Percentiles rank a stretch among this genome's conserved stretches.
Evolutionary conservation across 2,113 vertebrate species (phyloP).

Genomic region (Rafetus swinhoei): DNA sequence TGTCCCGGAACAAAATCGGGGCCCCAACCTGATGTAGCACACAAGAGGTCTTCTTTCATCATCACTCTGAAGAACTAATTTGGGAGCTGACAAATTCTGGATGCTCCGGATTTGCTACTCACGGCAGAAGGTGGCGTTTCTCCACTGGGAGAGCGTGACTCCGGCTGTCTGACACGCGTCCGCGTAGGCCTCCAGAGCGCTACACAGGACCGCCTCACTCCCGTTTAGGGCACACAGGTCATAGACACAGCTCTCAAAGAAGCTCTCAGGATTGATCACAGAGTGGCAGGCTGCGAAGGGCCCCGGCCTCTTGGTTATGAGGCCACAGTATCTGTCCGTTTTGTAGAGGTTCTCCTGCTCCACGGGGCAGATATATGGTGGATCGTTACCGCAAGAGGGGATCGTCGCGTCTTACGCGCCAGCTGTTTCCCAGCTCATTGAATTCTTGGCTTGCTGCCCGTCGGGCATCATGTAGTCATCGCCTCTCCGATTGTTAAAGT

Average conservation of each 20-base stretch:
- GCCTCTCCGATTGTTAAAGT: constrained; percentile 70
- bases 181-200: constrained; percentile 68
- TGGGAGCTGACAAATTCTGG: background rate
- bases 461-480: constrained; percentile 73
- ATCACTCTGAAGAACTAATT: background rate
- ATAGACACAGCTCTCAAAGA: constrained; percentile 78
- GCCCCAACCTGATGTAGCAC: too few species aligned
- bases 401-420: constrained; percentile 45
- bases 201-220: constrained; percentile 68
- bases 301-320: constrained; percentile 67
- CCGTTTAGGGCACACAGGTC: constrained; percentile 70
- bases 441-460: constrained; percentile 35
- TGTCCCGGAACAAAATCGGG: too few species aligned
- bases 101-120: constrained; percentile 59
- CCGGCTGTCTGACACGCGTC: constrained; percentile 79
- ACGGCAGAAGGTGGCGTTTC: constrained; percentile 81
- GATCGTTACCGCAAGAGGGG: constrained; percentile 39
- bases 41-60: background rate
- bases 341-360: constrained; percentile 48
- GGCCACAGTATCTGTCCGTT: constrained; percentile 76
- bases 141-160: constrained; percentile 74
- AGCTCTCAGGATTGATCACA: constrained; percentile 64
- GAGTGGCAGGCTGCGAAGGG: constrained; percentile 76
- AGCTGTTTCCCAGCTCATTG: constrained; percentile 67
- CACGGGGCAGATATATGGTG: constrained; percentile 64